Evolutionary conservation across 2,113 vertebrate species (phyloP).

Genomic region (Noctilio leporinus): DNA sequence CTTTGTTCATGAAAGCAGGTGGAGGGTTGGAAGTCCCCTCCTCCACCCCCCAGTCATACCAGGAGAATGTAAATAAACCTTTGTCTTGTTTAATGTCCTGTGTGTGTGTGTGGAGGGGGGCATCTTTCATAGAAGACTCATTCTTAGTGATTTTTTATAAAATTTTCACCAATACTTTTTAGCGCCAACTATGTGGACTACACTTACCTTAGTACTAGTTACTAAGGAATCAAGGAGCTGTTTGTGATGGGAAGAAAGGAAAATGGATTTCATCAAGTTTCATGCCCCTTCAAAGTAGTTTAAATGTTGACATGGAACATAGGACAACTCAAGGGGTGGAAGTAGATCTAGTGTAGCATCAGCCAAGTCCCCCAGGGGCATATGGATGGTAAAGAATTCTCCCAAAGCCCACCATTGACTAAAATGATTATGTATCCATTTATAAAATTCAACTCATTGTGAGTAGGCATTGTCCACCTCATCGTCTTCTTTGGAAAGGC

Average conservation of each 20-base stretch:
- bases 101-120: background rate
- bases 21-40: background rate
- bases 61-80: background rate
- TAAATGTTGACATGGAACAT: background rate
- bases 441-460: background rate
- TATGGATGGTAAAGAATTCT: background rate
- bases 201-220: too few relatives aligned
- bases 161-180: background rate
- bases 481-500: background rate
- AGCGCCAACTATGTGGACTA: background rate
- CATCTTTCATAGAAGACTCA: background rate
- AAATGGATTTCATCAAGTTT: background rate
- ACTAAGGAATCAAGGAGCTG: background rate
- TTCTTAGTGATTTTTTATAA: background rate
- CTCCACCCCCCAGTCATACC: rapidly evolving
- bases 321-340: background rate
- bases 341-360: background rate
- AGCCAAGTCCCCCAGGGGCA: background rate
- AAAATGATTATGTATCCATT: background rate
- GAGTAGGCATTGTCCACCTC: background rate
- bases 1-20: background rate
- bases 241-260: background rate
- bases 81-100: background rate
- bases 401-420: background rate
- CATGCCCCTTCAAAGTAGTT: background rate